Evolutionary conservation across 2,113 vertebrate genomes (phyloP).

Genomic region (Tursiops truncatus): DNA sequence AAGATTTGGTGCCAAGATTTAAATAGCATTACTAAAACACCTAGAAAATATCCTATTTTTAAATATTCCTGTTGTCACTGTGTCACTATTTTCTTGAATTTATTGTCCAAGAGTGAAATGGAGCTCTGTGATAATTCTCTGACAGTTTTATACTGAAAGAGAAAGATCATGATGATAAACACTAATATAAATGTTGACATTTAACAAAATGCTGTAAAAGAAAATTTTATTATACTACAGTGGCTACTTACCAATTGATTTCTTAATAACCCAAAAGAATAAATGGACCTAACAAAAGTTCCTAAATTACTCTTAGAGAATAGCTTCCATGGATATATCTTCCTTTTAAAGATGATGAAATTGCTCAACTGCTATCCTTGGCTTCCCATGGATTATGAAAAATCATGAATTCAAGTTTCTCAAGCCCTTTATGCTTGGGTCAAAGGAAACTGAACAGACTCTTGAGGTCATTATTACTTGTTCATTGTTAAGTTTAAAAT

Average conservation of each 20-base stretch:
- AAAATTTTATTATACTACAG: conserved; percentile 69
- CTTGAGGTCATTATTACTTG: not conserved
- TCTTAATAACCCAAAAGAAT: conserved; percentile 76
- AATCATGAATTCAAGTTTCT: conserved; percentile 46
- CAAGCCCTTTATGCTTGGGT: conserved; percentile 44
- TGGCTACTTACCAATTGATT: conserved; percentile 72
- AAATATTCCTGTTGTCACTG: not conserved
- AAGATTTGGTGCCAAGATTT: not conserved
- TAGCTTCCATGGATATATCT: conserved; percentile 24
- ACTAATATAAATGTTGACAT: conserved; percentile 77
- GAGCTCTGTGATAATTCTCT: conserved; percentile 46
- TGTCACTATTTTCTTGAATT: not conserved
- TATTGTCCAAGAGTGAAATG: conserved; percentile 44
- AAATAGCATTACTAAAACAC: not conserved
- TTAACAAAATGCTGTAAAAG: conserved; percentile 72
- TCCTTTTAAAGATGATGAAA: conserved; percentile 65
- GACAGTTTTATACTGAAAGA: conserved; percentile 67
- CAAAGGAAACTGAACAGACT: conserved; percentile 10
- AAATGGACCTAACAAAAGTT: conserved; percentile 71
- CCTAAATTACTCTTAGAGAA: conserved; percentile 61
- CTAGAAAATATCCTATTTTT: not conserved
- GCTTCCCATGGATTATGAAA: conserved; percentile 46
- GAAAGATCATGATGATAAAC: conserved; percentile 61
- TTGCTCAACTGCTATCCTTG: conserved; percentile 9
- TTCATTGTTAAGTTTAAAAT: conserved; percentile 40